These are phyloP conservation scores for Rhagoletis zephyria DNA, from an alignment of 1,140 invertebrate genomes.

Conservation along the genomic window DNA sequence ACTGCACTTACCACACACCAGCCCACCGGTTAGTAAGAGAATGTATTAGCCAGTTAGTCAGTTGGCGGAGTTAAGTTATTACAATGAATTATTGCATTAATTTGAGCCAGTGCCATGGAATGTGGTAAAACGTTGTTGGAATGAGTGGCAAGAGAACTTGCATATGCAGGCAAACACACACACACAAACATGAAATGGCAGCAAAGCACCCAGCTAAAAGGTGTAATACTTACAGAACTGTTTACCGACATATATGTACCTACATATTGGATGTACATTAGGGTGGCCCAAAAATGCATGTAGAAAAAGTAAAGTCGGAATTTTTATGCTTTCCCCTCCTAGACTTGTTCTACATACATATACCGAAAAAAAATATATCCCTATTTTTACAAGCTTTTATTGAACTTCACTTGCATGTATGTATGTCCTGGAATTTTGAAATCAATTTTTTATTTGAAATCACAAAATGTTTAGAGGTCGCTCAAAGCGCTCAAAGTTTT, in stretches of 20 bases:
- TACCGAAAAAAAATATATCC: no score
- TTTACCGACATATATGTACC: background rate
- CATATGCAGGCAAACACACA: background rate
- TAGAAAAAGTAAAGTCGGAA: no score
- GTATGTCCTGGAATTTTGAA: no score
- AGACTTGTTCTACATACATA: no score
- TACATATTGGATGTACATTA: background rate
- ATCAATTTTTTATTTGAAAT: no score
- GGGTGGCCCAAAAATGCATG: no score
- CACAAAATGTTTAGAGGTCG: no score
- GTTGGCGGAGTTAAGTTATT: slow-evolving; percentile 51
- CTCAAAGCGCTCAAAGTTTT: no score
- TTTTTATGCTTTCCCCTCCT: no score
- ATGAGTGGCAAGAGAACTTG: background rate
- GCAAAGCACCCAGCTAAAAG: background rate
- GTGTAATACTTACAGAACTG: background rate
- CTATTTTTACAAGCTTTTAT: no score
- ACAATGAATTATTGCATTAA: slow-evolving; percentile 53
- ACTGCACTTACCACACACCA: background rate
- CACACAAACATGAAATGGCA: background rate
- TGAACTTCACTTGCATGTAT: no score
- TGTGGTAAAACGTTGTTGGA: slow-evolving; percentile 14
- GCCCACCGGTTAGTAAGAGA: no score
- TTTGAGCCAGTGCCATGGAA: slow-evolving; percentile 40
- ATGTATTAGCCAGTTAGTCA: slow-evolving; percentile 10